phyloP scores from a whole-genome alignment of 2,888 invertebrate genomes.

The Priocnemis perturbator region DNA sequence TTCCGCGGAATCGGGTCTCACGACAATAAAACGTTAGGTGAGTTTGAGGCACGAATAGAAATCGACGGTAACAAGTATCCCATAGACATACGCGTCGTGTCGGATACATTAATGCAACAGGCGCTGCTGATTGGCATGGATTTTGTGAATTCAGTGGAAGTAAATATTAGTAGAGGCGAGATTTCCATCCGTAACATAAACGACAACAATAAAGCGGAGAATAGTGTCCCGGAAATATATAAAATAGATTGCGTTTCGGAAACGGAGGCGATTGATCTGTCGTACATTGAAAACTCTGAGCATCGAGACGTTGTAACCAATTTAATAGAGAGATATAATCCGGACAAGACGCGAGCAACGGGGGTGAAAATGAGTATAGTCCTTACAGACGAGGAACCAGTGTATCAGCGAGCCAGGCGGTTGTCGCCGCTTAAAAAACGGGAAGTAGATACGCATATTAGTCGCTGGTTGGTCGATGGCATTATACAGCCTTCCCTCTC shows the following conservation, averaged over 20 bases:
- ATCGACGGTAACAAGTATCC: not conserved
- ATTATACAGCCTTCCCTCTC: slow-evolving; percentile 8
- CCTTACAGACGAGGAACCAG: slow-evolving; percentile 20
- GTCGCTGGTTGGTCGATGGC: not conserved
- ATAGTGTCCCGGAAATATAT: not conserved
- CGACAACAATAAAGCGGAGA: rapidly evolving
- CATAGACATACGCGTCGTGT: slow-evolving; percentile 8
- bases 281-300: not conserved
- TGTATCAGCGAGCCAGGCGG: slow-evolving; percentile 3
- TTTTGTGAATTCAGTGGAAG: slow-evolving; percentile 11
- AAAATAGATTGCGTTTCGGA: not conserved
- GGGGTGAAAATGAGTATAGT: slow-evolving; percentile 21
- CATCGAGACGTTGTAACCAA: not conserved
- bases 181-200: not conserved
- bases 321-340: not conserved
- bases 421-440: not conserved
- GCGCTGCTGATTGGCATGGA: slow-evolving; percentile 18
- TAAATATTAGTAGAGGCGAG: not conserved
- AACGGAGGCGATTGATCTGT: not conserved
- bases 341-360: not conserved
- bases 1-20: slow-evolving; percentile 24
- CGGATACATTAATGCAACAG: slow-evolving; percentile 14
- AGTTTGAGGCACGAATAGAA: not conserved
- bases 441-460: slow-evolving; percentile 8
- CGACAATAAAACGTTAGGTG: slow-evolving; percentile 2